Conservation (phyloP, 92 coral and sea anemone species). For the Montipora capitata region DNA sequence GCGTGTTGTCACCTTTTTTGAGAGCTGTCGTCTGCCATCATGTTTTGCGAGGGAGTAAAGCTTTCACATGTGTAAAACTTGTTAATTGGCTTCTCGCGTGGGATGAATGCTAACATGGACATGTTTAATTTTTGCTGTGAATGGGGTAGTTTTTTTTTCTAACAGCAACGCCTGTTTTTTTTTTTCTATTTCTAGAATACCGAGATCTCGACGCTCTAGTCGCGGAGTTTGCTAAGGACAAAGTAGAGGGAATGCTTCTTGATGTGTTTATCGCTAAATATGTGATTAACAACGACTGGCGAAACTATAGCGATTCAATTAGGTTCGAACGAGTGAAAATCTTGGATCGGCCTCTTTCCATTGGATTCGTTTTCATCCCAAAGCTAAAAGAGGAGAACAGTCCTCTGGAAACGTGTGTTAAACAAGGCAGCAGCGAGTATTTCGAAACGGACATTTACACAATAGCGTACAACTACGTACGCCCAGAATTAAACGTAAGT, state of each 20-base stretch:
- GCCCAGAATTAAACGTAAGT: neutral
- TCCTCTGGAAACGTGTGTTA: neutral
- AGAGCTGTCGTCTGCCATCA: no score
- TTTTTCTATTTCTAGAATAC: constrained; percentile 14
- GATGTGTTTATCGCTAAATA: constrained; percentile 15
- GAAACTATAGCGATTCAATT: neutral
- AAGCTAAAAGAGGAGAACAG: no score
- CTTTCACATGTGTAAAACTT: no score
- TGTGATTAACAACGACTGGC: neutral
- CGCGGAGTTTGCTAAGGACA: neutral
- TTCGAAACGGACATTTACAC: neutral
- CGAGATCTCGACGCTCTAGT: constrained; percentile 9
- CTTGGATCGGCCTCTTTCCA: neutral
- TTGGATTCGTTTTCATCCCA: constrained; percentile 4
- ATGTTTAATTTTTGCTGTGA: no score
- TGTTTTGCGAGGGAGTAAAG: no score
- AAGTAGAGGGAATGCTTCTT: constrained; percentile 32
- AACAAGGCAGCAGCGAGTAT: neutral
- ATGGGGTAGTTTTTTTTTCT: no score
- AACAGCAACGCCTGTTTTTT: no score
- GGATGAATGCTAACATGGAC: no score
- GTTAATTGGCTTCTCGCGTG: no score
- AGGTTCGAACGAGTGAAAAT: constrained; percentile 18
- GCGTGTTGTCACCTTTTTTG: neutral
- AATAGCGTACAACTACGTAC: neutral